Base-by-base conservation (phyloP, 1,140 invertebrate genomes). In the Portunus trituberculatus region DNA sequence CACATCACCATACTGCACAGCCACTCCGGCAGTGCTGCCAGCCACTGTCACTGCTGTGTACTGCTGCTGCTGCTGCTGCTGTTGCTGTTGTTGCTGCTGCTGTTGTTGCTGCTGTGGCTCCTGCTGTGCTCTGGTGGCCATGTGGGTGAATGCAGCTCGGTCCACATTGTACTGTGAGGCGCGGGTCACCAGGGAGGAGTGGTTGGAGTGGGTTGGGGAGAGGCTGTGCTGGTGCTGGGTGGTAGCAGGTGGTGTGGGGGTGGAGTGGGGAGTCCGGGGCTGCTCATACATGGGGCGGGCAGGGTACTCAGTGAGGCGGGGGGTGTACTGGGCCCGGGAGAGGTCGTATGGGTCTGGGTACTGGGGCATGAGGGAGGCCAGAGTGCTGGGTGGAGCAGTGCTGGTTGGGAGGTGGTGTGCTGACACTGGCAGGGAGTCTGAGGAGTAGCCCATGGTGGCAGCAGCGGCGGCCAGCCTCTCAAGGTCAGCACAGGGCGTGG, bases 371-470 rank as follows among this genome's bases (percentile, higher is more conserved):
- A 95, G 87, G 52, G 94, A 48, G 45, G 94, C 52, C 29, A 52
- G 91, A 20, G 92, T 31, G 28, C 83, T 95, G 31, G 46, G 92
- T 52, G 94, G 32, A 12, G 94, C 91, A n/a, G 88, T 91, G 39
- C 67, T 31, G 76, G 48, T 67, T 87, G 94, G 83, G 10, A 92
- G 83, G 52, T 95, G 94, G 67, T 95, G 94, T 6, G 94, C 48
- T 59, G 94, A 29, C n/a, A 95, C 94, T 20, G 94, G 52, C 28
- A 95, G 46, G 59, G 94, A 95, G 86, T 95, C 94, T n/a, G 94
- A 95, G 25, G 94, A 95, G 86, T 95, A 95, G 4, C 91, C 94
- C 94, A 95, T 95, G 20, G 94, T 95, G 45, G 94, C 94, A 25
- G 94, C 94, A 67, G 94, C 94, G 31, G 94, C 94, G 32, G 94